Percentiles rank a stretch among this genome's conserved stretches.
Evolutionary conservation across 1,140 invertebrate species (phyloP).

Genomic region (Pogonus chalceus): DNA sequence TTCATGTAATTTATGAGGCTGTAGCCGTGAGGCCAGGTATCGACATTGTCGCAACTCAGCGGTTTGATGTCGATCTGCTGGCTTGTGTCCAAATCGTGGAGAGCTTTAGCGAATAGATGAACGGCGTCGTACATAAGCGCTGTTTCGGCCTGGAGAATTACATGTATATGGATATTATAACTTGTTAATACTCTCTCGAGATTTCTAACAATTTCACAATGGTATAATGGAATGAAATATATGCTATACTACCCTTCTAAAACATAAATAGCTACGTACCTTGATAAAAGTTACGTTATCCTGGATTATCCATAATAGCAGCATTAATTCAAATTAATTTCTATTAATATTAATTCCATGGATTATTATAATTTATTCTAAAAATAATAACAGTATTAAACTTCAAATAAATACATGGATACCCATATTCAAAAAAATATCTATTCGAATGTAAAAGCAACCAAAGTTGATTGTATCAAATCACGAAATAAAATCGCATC

Average conservation of each 20-base stretch:
- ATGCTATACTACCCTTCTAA: not conserved
- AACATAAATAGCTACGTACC: slow-evolving; percentile 39
- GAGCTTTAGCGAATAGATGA: slow-evolving; percentile 83
- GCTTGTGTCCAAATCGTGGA: slow-evolving; percentile 81
- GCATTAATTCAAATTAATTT: too few species aligned
- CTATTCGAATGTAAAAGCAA: too few species aligned
- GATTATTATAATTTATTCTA: too few species aligned
- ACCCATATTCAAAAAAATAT: too few species aligned
- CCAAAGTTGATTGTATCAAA: too few species aligned
- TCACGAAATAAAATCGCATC: too few species aligned
- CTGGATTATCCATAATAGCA: slow-evolving; percentile 30
- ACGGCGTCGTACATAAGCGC: slow-evolving; percentile 94
- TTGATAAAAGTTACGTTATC: slow-evolving; percentile 61
- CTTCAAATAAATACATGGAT: too few species aligned
- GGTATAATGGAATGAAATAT: too few species aligned
- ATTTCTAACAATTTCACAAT: too few species aligned
- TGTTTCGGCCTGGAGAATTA: slow-evolving; percentile 76
- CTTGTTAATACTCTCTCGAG: not conserved
- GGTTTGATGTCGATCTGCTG: slow-evolving; percentile 82
- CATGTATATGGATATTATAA: not conserved
- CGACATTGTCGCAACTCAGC: slow-evolving; percentile 77
- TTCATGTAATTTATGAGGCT: slow-evolving; percentile 97
- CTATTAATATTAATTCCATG: too few species aligned
- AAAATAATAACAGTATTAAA: too few species aligned
- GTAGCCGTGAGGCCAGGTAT: slow-evolving; percentile 90